A percentile compares a stretch with the other conserved stretches of the same genome.
Conservation (phyloP, 2,888 invertebrate genomes). For the Standfussiana lucernea region DNA sequence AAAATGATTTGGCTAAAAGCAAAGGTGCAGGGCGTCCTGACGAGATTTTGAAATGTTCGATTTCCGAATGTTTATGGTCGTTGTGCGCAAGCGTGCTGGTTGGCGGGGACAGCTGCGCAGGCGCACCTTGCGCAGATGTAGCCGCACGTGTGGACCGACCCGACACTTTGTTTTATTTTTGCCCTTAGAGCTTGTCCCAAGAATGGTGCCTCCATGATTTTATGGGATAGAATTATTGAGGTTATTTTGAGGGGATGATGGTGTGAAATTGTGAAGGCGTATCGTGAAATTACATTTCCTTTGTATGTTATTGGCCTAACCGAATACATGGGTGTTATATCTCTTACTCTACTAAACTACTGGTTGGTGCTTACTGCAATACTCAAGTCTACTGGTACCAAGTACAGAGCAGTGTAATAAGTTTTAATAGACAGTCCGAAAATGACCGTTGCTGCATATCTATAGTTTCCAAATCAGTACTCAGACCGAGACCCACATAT, state of each 20-base stretch:
- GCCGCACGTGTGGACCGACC: conserved; percentile 76
- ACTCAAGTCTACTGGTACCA: background rate
- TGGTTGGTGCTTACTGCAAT: background rate
- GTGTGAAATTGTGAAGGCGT: conserved; percentile 9
- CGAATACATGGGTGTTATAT: background rate
- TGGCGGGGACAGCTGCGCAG: conserved; percentile 77
- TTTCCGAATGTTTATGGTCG: conserved; percentile 58
- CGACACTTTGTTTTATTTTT: conserved; percentile 69
- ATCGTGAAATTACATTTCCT: background rate
- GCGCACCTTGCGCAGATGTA: conserved; percentile 83
- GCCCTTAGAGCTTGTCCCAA: conserved; percentile 45
- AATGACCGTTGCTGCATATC: background rate
- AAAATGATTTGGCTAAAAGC: conserved; percentile 67
- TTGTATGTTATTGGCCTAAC: background rate
- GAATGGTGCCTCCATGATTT: conserved; percentile 61
- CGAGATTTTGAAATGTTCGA: conserved; percentile 69
- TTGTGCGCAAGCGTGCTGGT: conserved; percentile 53
- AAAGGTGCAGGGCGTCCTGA: conserved; percentile 69
- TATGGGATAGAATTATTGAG: conserved; percentile 37
- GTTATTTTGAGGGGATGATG: conserved; percentile 15
- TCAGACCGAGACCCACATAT: background rate
- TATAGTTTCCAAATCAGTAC: background rate
- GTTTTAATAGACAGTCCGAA: background rate
- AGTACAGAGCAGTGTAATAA: background rate
- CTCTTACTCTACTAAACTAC: background rate